Conservation (phyloP, 2,797 vertebrate species). For the Aphelocoma californica region DNA sequence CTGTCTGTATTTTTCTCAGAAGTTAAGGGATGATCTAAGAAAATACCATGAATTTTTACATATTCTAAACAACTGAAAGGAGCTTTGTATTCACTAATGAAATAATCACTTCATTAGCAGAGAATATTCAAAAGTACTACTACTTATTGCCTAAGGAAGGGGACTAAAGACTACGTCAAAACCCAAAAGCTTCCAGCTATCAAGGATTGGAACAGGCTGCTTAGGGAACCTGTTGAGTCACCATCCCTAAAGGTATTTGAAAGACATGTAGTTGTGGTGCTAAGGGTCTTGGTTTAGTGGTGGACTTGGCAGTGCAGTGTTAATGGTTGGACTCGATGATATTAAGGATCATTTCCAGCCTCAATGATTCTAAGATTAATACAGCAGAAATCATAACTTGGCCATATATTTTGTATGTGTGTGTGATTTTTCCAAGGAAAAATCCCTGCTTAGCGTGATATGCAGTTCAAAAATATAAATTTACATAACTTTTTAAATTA, state of each 20-base stretch:
- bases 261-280: neutral
- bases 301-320: neutral
- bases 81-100: neutral
- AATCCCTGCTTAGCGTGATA: neutral
- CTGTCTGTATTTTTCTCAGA: neutral
- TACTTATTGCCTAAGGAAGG: neutral
- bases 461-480: neutral
- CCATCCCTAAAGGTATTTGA: neutral
- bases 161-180: neutral
- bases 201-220: neutral
- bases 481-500: neutral
- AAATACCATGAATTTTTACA: neutral
- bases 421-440: neutral
- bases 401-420: no score
- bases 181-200: neutral
- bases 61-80: neutral
- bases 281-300: neutral
- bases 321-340: neutral
- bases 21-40: neutral
- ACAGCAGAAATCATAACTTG: neutral
- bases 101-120: neutral
- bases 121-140: neutral
- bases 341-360: neutral
- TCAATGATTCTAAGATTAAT: neutral
- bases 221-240: neutral